Percentiles rank a stretch among this genome's conserved stretches.
Conservation (phyloP, 2,113 vertebrate genomes). For the Protobothrops mucrosquamatus region DNA sequence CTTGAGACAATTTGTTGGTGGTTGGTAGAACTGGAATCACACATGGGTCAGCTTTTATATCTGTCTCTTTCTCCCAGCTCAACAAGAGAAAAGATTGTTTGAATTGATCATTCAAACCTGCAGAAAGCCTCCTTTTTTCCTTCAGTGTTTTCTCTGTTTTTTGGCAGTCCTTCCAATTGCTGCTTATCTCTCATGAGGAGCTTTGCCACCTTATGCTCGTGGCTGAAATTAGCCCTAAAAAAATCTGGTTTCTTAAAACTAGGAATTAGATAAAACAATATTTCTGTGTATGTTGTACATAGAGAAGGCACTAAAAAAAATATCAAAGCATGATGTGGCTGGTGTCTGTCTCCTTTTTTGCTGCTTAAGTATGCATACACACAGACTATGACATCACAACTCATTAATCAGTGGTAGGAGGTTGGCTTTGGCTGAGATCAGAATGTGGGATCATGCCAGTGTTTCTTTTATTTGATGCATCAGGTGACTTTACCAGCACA, state of each 20-base stretch:
- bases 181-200: neutral
- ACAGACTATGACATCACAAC: slow-evolving; percentile 56
- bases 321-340: slow-evolving; percentile 2
- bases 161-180: neutral
- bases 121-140: too few species aligned
- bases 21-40: neutral
- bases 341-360: slow-evolving; percentile 18
- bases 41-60: neutral
- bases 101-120: neutral
- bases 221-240: neutral
- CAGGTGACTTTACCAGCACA: slow-evolving; percentile 32
- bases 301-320: neutral
- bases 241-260: neutral
- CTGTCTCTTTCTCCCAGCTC: neutral
- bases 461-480: slow-evolving; percentile 41
- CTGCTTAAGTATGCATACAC: slow-evolving; percentile 42
- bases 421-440: slow-evolving; percentile 49
- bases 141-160: neutral
- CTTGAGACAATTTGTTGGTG: neutral
- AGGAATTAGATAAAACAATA: neutral
- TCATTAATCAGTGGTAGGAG: slow-evolving; percentile 44
- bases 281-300: neutral
- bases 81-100: neutral
- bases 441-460: slow-evolving; percentile 37
- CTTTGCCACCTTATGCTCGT: neutral